These are phyloP conservation scores for Ceraclea dissimilis DNA, from an alignment of 2,888 invertebrate genomes.

Conservation along the genomic window DNA sequence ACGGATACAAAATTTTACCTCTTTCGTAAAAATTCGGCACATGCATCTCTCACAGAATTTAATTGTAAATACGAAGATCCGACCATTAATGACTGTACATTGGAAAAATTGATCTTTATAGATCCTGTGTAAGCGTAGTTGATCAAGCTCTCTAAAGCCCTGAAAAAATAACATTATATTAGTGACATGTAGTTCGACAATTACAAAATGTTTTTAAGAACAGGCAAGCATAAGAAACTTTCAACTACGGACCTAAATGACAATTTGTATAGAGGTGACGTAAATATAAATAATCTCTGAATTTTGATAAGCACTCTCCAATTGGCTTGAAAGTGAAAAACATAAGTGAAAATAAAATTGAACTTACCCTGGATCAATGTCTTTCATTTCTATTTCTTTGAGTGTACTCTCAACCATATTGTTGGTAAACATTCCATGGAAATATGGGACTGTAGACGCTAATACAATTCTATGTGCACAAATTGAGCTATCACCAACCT, in stretches of 20 bases:
- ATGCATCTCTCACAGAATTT: slow-evolving; percentile 71
- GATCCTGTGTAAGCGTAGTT: slow-evolving; percentile 81
- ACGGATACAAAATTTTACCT: slow-evolving; percentile 35
- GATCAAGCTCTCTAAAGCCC: slow-evolving; percentile 72
- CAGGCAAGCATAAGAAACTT: too few species aligned
- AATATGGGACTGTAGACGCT: slow-evolving; percentile 82
- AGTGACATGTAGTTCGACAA: background rate
- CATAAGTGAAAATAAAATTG: too few species aligned
- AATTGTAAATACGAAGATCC: slow-evolving; percentile 78
- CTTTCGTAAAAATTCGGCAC: slow-evolving; percentile 70
- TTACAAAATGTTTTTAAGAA: too few species aligned
- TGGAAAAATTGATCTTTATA: slow-evolving; percentile 66
- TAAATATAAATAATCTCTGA: too few species aligned
- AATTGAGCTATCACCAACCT: slow-evolving; percentile 72
- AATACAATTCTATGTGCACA: slow-evolving; percentile 77
- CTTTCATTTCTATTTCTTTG: slow-evolving; percentile 72
- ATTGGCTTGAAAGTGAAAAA: too few species aligned
- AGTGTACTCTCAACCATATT: slow-evolving; percentile 82
- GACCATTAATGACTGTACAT: slow-evolving; percentile 79
- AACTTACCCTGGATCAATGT: slow-evolving; percentile 66
- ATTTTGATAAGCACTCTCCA: too few species aligned
- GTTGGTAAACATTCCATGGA: slow-evolving; percentile 83
- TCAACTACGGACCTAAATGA: too few species aligned
- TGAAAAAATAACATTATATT: slow-evolving; percentile 32
- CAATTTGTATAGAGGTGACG: too few species aligned